These are phyloP conservation scores for Pristionchus entomophagus DNA, from an alignment of 2,888 invertebrate genomes.

Conservation along the genomic window DNA sequence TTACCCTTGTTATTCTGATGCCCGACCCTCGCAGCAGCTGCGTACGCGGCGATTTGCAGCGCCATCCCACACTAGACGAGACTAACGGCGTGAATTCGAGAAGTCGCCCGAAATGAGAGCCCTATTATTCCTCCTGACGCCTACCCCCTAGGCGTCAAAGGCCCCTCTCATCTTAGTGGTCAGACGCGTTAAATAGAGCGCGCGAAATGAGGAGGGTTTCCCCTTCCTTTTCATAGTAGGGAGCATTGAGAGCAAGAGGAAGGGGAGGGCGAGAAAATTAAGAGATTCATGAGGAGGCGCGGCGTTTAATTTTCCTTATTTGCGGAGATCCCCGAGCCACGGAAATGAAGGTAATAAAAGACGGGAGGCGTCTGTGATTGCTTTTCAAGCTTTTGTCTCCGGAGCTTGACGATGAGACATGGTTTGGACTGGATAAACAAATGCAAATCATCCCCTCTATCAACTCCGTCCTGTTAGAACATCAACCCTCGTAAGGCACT, in stretches of 20 bases:
- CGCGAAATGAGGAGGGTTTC: not conserved
- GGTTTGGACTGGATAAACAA: too few species aligned
- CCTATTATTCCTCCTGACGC: not conserved
- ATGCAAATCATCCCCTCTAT: too few species aligned
- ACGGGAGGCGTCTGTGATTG: too few species aligned
- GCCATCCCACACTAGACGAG: not conserved
- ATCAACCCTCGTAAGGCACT: too few species aligned
- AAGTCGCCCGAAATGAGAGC: not conserved
- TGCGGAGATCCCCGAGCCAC: not conserved
- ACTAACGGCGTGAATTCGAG: not conserved
- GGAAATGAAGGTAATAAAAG: not conserved
- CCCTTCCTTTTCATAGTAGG: too few species aligned
- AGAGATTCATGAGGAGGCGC: not conserved
- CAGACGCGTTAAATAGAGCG: not conserved
- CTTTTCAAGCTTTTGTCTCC: too few species aligned
- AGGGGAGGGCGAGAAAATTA: not conserved
- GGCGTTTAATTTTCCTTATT: conserved; percentile 13
- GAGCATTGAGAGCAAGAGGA: not conserved
- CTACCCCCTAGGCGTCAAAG: not conserved
- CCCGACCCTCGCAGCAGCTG: not conserved
- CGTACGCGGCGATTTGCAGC: not conserved
- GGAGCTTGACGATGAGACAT: too few species aligned
- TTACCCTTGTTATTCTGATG: too few species aligned
- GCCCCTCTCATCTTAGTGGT: too few species aligned
- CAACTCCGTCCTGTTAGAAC: too few species aligned